Evolutionary conservation across 2,113 vertebrate genomes (phyloP), one percentile per base, ranked within the genome.

Genomic region (Nannospalax galili): DNA sequence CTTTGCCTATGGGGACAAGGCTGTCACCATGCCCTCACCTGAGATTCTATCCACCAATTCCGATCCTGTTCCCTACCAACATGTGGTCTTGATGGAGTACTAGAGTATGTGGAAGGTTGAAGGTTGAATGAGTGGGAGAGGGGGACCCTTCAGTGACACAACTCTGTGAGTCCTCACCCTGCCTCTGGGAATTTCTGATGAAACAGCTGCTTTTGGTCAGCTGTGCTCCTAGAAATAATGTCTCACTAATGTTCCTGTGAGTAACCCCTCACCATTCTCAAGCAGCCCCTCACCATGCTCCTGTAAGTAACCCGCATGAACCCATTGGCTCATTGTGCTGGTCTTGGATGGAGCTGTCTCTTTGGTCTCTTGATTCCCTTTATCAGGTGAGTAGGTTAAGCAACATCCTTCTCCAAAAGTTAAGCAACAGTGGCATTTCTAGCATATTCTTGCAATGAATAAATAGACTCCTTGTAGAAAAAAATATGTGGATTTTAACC

Each of bases 371-470:
- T 67, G 10, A 35, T 48, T 65, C 22, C 30, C 12, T 70, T n/a
- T 70, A 42, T 70, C 24, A 30, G 7, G 10, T 85, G 15, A 52
- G 26, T 11, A 26, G 42, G 24, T 37, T n/a, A n/a, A n/a, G n/a
- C n/a, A n/a, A n/a, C 9, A 26, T 70, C 14, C 52, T 64, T 8
- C 45, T 14, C 16, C 24, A 26, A 56, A 70, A 56, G 14, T 56
- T 69, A 85, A 24, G 2, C 19, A 52, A 35, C 11, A n/a, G 6
- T 69, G 10, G 1, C 20, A 93, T 91, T 86, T 92, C 64, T 92
- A 65, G 7, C 15, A 67, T 90, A 87, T 91, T 84, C 3, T 73
- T 65, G 62, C 17, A 90, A 94, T 56, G 26, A 94, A 62, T 94
- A 75, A 80, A 5, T 16, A 74, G 14, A 70, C 3, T 62, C 11